Evolutionary conservation across 2,113 vertebrate species (phyloP).

Genomic region (Ochotona curzoniae): DNA sequence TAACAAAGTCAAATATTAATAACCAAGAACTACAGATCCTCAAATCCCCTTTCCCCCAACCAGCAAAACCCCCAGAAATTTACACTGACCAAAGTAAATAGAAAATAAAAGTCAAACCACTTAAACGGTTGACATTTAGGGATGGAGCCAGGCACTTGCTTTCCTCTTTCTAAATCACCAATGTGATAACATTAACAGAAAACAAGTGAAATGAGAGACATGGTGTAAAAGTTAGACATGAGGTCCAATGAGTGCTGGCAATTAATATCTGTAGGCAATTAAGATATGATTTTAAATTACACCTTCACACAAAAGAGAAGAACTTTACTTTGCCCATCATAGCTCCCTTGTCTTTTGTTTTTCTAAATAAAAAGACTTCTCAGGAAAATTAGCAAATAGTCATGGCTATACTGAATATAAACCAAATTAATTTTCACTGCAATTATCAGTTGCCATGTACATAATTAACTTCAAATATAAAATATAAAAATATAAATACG

Average conservation of each 20-base stretch:
- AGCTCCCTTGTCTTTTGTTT: background rate
- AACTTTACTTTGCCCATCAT: background rate
- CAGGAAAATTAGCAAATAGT: background rate
- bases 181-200: slow-evolving; percentile 86
- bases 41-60: slow-evolving; percentile 90
- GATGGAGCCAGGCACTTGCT: slow-evolving; percentile 84
- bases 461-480: background rate
- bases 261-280: slow-evolving; percentile 59
- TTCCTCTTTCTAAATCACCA: slow-evolving; percentile 82
- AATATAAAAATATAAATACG: background rate
- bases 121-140: slow-evolving; percentile 90
- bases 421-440: slow-evolving; percentile 16
- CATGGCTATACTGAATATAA: background rate
- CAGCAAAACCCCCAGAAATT: slow-evolving; percentile 91
- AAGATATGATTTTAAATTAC: slow-evolving; percentile 20
- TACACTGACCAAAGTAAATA: slow-evolving; percentile 92
- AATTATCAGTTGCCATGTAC: background rate
- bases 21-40: slow-evolving; percentile 88
- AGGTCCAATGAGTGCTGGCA: background rate
- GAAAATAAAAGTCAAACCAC: slow-evolving; percentile 92
- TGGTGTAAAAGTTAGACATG: background rate
- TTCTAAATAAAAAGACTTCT: background rate
- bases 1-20: slow-evolving; percentile 93
- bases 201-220: slow-evolving; percentile 74
- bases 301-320: background rate